A percentile compares a stretch with the other conserved stretches of the same genome.
Evolutionary conservation across 2,888 invertebrate species (phyloP).

Genomic region (Apamea sordens): DNA sequence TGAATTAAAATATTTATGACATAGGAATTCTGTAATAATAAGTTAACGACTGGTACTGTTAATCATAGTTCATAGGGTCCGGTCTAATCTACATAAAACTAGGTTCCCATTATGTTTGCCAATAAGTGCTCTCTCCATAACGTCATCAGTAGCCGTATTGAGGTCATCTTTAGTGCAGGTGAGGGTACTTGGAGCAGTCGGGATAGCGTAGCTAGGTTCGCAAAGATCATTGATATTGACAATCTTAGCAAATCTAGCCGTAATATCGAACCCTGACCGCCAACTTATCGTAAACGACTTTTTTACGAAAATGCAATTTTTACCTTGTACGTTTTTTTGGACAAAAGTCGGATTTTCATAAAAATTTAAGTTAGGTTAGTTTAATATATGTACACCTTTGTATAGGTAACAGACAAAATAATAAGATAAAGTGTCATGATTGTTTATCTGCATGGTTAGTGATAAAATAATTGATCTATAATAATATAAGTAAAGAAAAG

Average conservation of each 20-base stretch:
- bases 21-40: not conserved
- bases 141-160: slow-evolving; percentile 35
- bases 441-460: not conserved
- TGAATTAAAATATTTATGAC: not conserved
- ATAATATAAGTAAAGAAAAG: not conserved
- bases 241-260: not conserved
- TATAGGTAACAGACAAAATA: not conserved
- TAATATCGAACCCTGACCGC: not conserved
- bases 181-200: slow-evolving; percentile 20
- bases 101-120: not conserved
- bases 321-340: not conserved
- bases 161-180: slow-evolving; percentile 48
- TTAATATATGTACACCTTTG: no score
- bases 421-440: not conserved
- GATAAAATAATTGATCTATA: not conserved
- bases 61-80: no score
- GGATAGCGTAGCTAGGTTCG: slow-evolving; percentile 15
- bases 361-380: not conserved
- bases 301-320: no score
- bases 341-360: not conserved
- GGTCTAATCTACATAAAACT: not conserved
- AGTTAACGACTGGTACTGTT: not conserved
- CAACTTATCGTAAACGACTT: not conserved
- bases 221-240: slow-evolving; percentile 6
- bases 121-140: slow-evolving; percentile 18